A percentile compares a stretch with the other conserved stretches of the same genome.
phyloP scores from a whole-genome alignment of 2,113 vertebrate species.

The Piaya cayana region DNA sequence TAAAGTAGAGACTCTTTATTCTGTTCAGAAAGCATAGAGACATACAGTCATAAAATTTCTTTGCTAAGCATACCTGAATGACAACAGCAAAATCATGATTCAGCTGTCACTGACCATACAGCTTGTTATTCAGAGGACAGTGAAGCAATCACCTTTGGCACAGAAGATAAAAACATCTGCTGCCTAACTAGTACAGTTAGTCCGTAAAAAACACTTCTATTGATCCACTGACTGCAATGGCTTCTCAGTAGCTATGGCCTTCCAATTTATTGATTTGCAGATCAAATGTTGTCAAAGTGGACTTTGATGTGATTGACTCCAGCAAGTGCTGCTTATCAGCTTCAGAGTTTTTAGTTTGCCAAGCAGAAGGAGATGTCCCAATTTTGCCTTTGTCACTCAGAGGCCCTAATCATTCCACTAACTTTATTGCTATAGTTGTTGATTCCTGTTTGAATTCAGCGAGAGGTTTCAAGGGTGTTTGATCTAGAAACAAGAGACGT shows the following conservation, averaged over 20 bases:
- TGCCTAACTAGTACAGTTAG: neutral
- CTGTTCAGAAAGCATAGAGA: neutral
- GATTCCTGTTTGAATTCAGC: neutral
- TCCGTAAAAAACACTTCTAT: neutral
- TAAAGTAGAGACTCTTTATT: neutral
- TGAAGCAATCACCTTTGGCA: neutral
- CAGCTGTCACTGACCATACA: neutral
- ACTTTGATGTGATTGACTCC: neutral
- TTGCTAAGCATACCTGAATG: too few species aligned
- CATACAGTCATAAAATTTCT: too few species aligned
- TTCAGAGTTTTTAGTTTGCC: neutral
- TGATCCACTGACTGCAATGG: neutral
- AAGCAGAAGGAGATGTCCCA: neutral
- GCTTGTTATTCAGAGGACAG: neutral
- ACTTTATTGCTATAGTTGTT: neutral
- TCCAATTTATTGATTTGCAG: slow-evolving; percentile 18
- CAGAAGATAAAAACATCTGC: neutral
- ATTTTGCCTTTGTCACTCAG: neutral
- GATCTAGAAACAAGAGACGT: neutral
- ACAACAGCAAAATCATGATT: neutral
- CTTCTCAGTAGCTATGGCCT: neutral
- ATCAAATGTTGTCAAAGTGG: neutral
- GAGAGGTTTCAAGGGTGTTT: neutral
- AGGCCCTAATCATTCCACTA: neutral
- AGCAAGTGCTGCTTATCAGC: neutral